Percentiles rank a stretch among this genome's conserved stretches.
Conservation (phyloP, 2,888 invertebrate genomes). For the Nebria salina region DNA sequence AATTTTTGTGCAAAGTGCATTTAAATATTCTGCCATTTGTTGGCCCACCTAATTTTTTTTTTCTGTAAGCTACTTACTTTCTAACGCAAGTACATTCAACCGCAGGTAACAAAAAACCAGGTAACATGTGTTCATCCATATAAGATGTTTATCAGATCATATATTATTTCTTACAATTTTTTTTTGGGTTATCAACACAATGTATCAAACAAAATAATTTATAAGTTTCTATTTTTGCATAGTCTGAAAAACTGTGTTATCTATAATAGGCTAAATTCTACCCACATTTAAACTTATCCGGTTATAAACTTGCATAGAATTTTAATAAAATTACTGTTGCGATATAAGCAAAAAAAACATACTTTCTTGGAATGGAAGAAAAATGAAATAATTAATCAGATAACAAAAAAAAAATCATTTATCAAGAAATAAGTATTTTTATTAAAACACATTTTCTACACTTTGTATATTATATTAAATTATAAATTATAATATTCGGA, state of each 20-base stretch:
- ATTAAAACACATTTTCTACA: no score
- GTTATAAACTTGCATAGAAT: no score
- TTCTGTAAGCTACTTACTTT: not conserved
- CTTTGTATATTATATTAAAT: no score
- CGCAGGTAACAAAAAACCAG: not conserved
- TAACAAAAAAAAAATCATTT: no score
- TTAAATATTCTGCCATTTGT: not conserved
- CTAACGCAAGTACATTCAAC: not conserved
- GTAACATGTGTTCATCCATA: not conserved
- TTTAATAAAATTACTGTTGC: no score
- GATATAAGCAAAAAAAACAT: no score
- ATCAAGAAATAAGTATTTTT: no score
- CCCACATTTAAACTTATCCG: no score
- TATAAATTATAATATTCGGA: no score
- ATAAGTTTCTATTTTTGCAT: not conserved
- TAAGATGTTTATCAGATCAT: not conserved
- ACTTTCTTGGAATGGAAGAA: no score
- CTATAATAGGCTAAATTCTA: not conserved
- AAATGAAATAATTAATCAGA: no score
- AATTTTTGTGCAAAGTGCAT: not conserved
- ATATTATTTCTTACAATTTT: not conserved
- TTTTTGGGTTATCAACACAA: not conserved
- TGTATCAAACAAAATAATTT: not conserved
- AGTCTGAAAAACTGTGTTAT: not conserved
- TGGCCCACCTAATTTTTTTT: not conserved